These are phyloP conservation scores for Epizoanthus illoricatus DNA, from an alignment of 92 coral and sea anemone genomes.

Conservation along the genomic window DNA sequence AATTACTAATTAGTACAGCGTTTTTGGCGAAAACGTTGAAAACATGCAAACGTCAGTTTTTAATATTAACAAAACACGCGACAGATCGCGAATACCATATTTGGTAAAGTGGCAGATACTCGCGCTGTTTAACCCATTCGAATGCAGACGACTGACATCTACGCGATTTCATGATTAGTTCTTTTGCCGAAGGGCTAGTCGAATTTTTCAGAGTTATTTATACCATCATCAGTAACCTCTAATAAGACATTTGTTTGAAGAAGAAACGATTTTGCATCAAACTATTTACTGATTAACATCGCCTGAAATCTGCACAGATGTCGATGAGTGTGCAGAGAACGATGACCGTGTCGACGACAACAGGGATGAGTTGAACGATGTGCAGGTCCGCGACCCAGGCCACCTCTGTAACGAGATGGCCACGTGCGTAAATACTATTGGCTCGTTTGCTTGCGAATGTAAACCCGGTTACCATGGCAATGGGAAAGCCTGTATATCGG, in stretches of 20 bases:
- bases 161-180: background rate
- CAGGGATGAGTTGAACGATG: slow-evolving; percentile 58
- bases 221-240: background rate
- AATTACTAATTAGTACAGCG: background rate
- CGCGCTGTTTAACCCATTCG: background rate
- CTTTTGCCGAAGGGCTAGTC: background rate
- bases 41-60: background rate
- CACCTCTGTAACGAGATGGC: slow-evolving; percentile 71
- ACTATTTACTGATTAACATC: too few relatives aligned
- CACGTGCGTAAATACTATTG: slow-evolving; percentile 79
- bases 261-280: background rate
- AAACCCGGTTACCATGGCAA: slow-evolving; percentile 88
- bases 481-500: slow-evolving; percentile 70
- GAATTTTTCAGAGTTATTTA: background rate
- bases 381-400: slow-evolving; percentile 43
- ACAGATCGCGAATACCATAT: background rate
- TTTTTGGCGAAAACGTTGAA: background rate
- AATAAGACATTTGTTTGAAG: background rate
- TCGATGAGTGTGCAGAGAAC: slow-evolving; percentile 74
- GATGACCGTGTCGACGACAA: slow-evolving; percentile 33
- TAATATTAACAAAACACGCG: background rate
- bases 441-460: slow-evolving; percentile 87
- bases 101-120: too few relatives aligned
- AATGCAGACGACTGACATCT: background rate
- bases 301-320: slow-evolving; percentile 54